Percentiles rank a stretch among this genome's conserved stretches.
phyloP scores from a whole-genome alignment of 1,140 invertebrate species.

The Drosophila pruinosa region DNA sequence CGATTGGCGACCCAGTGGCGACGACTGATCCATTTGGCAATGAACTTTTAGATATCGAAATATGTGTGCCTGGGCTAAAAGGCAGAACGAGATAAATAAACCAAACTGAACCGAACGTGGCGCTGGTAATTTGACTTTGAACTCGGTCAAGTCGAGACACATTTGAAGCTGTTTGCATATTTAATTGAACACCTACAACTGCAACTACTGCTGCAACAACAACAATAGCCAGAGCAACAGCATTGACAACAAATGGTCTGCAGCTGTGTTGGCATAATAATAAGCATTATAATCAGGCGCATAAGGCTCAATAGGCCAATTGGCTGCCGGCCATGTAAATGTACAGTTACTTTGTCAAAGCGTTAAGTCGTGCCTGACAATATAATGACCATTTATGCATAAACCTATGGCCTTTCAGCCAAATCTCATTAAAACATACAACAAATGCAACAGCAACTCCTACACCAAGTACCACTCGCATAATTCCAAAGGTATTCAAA shows the following conservation, averaged over 20 bases:
- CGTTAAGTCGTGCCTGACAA: conserved; percentile 69
- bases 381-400: conserved; percentile 67
- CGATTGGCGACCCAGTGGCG: conserved; percentile 54
- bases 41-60: conserved; percentile 73
- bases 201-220: conserved; percentile 17
- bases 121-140: conserved; percentile 76
- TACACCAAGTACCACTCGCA: not conserved
- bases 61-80: conserved; percentile 26
- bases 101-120: conserved; percentile 41
- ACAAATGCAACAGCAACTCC: not conserved
- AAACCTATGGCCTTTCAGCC: conserved; percentile 37
- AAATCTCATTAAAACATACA: conserved; percentile 30
- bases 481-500: not conserved
- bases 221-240: conserved; percentile 13
- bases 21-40: conserved; percentile 71
- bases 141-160: conserved; percentile 80
- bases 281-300: conserved; percentile 79
- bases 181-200: conserved; percentile 78
- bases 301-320: conserved; percentile 75
- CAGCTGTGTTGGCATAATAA: conserved; percentile 70
- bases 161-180: conserved; percentile 81
- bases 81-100: conserved; percentile 47
- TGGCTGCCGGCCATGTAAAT: conserved; percentile 63
- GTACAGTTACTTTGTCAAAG: conserved; percentile 58
- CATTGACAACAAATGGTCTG: conserved; percentile 55